Base-by-base conservation (phyloP, 1,140 invertebrate species). In the Hylyphantes graminicola region DNA sequence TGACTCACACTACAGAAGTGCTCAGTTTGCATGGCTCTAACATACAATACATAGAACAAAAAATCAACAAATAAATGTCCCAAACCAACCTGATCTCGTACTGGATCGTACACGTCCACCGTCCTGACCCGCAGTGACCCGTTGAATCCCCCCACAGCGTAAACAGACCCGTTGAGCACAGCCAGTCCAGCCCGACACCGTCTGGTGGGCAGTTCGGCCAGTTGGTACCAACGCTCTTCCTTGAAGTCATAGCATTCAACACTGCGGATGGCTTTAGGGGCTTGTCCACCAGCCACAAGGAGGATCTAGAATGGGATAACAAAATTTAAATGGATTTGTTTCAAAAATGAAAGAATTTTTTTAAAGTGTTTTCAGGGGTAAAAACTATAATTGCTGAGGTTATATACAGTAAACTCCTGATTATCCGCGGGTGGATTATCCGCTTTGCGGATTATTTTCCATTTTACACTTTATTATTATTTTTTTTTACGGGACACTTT, bases 251-350 rank as follows among this genome's bases (percentile, higher is more conserved):
- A 97, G 89, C 95, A 96, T 89, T 97, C 96, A 61, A 97, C 96
- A 87, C 94, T 96, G 80, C 96, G 92, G 85, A 97, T 97, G 0
- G 97, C 97, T 91, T 98, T 98, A 0, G 97, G 97, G 53, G 97
- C 96, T 91, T 98, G 97, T 0, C 97, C 97, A 59, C 97, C 97
- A 80, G 98, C 96, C 35, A 97, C 96, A 15, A 97, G 90, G 87
- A 97, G 90, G 72, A 96, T 93, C 93, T 93, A 13, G 50, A 81
- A 63, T 4, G n/a, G 3, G 19, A 65, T 11, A 65, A 65, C n/a
- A 61, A 61, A 2, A 61, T 61, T 15, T 12, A 17, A 61, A 61
- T 61, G 12, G 1, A 6, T 59, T 59, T 59, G 12, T n/a, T n/a
- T n/a, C n/a, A n/a, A 59, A 59, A 59, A 59, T 59, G 5, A 2